Base-by-base conservation (phyloP, 2,797 vertebrate genomes). In the Steatocranus sp. region DNA sequence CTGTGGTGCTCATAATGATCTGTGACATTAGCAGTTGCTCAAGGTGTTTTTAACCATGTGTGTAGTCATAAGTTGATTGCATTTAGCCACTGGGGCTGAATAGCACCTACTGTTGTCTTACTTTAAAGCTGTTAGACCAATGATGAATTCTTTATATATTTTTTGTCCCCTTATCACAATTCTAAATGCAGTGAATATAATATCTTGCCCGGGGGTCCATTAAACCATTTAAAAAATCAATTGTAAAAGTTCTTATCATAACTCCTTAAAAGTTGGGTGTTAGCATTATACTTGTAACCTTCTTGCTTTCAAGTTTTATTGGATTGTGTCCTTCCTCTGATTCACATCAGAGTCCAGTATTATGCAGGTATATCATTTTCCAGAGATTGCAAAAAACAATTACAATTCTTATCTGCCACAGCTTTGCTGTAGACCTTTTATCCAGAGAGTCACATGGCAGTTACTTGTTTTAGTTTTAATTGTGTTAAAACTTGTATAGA, bases 231-330 rank as follows among this genome's bases (percentile, higher is more conserved):
- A 11, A 79, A 68, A 83, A 78, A 76, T 74, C 7, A 3, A 49
- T 46, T 77, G 27, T 43, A n/a, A 87, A 86, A 81, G 30, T 85
- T 80, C 2, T 75, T 79, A 86, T 43, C 10, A 38, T 78, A 54
- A 86, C 80, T 83, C 43, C 36, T 43, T 34, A 74, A 80, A 84
- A 79, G 53, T 79, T 87, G 32, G 17, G 23, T 20, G 30, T 66
- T 70, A 14, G 9, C 36, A 76, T 73, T 76, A 32, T 58, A 80
- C 20, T 66, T 20, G 20, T 50, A 41, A 30, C 43, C 36, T 63
- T 66, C n/a, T n/a, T 32, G 53, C 70, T 85, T 79, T 90, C 51
- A 23, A 51, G 68, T 63, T 58, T 53, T 32, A 81, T 77, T 74
- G 66, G 34, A 50, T 25, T 41, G 43, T 11, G 27, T 2, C 18